Evolutionary conservation across 2,888 invertebrate genomes (phyloP).

Genomic region (Drosophila birchii): DNA sequence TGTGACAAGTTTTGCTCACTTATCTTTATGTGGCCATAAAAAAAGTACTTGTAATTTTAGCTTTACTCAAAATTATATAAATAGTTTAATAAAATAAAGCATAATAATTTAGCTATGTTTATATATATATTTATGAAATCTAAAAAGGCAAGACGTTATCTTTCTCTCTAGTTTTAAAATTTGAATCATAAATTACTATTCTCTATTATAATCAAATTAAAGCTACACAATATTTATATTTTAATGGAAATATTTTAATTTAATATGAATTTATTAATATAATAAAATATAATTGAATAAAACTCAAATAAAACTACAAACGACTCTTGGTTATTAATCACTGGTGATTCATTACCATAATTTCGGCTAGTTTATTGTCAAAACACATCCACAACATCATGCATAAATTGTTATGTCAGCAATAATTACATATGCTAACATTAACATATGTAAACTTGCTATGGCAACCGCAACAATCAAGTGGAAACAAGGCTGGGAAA

Average conservation of each 20-base stretch:
- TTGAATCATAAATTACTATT: too few species aligned
- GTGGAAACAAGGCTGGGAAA: conserved; percentile 25
- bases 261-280: too few species aligned
- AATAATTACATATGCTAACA: conserved; percentile 32
- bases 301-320: background rate
- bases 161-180: too few species aligned
- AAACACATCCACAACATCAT: conserved; percentile 6
- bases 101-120: background rate
- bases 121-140: too few species aligned
- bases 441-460: conserved; percentile 20
- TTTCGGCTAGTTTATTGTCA: background rate
- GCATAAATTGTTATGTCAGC: conserved; percentile 7
- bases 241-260: too few species aligned
- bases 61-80: too few species aligned
- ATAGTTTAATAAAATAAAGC: background rate
- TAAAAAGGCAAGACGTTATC: too few species aligned
- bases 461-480: conserved; percentile 37
- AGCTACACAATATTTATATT: too few species aligned
- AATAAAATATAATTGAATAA: too few species aligned
- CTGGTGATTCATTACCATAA: background rate
- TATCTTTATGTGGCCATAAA: background rate
- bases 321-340: background rate
- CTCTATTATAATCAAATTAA: too few species aligned
- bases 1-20: background rate
- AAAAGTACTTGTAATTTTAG: background rate